These are phyloP conservation scores for Drosophila anomelani DNA, from an alignment of 2,888 invertebrate species.

Conservation along the genomic window DNA sequence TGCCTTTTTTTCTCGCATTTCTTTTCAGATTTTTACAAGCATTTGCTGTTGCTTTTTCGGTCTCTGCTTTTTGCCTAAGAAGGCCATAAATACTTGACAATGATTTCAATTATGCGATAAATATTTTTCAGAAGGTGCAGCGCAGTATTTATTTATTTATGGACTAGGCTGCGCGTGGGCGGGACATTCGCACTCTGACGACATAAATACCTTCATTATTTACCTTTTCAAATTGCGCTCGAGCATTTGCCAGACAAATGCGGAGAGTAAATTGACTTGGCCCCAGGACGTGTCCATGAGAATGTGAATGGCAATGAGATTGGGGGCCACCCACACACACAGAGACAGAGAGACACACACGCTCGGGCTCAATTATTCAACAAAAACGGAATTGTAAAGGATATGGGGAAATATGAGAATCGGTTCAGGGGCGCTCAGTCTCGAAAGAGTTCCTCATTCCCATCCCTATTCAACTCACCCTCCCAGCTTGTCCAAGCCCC, in stretches of 20 bases:
- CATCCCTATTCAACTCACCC: conserved; percentile 54
- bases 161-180: conserved; percentile 18
- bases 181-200: conserved; percentile 17
- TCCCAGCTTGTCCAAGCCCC: conserved; percentile 58
- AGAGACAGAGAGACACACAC: conserved; percentile 5
- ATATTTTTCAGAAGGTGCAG: conserved; percentile 49
- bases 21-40: conserved; percentile 4
- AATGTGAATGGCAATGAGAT: conserved; percentile 24
- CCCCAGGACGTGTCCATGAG: conserved; percentile 49
- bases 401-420: conserved; percentile 63
- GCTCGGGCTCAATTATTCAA: conserved; percentile 67
- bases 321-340: conserved; percentile 9
- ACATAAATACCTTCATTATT: conserved; percentile 69
- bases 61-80: conserved; percentile 26
- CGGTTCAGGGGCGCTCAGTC: conserved; percentile 34
- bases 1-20: conserved; percentile 2
- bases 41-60: conserved; percentile 14
- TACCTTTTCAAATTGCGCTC: conserved; percentile 69
- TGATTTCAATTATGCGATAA: conserved; percentile 75
- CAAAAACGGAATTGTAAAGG: conserved; percentile 66
- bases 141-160: conserved; percentile 58
- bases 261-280: conserved; percentile 59
- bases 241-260: conserved; percentile 40
- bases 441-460: conserved; percentile 3
- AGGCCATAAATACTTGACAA: conserved; percentile 54